phyloP scores from a whole-genome alignment of 2,888 invertebrate genomes.

The Cephus rjabovi region DNA sequence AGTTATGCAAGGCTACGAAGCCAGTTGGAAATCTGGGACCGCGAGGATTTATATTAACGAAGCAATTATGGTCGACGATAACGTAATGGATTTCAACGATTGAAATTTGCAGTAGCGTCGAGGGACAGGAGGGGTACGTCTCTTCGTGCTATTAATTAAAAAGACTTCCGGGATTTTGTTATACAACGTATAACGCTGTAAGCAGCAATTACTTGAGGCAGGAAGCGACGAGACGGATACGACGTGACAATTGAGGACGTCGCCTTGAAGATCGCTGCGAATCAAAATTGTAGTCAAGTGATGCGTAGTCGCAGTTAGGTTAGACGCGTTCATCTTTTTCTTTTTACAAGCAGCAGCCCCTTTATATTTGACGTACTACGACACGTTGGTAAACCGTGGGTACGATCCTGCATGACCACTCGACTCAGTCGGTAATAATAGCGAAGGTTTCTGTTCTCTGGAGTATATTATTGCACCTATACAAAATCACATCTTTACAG shows the following conservation, averaged over 20 bases:
- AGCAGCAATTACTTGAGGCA: not conserved
- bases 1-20: not conserved
- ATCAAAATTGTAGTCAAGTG: not conserved
- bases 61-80: not conserved
- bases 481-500: constrained; percentile 2
- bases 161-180: not conserved
- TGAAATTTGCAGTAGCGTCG: not conserved
- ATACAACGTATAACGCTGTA: not conserved
- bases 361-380: not conserved
- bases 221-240: not conserved
- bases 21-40: not conserved
- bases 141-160: not conserved
- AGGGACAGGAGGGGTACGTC: not conserved
- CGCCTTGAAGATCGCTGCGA: not conserved
- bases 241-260: not conserved
- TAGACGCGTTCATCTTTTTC: not conserved
- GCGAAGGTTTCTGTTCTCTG: not conserved
- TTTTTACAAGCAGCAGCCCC: not conserved
- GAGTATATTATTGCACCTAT: not conserved
- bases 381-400: not conserved
- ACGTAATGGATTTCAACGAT: not conserved
- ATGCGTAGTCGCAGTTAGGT: too few species aligned
- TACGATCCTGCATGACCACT: not conserved
- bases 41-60: not conserved
- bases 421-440: not conserved